Conservation (phyloP, 2,888 invertebrate genomes). For the Schizotus pectinicornis region DNA sequence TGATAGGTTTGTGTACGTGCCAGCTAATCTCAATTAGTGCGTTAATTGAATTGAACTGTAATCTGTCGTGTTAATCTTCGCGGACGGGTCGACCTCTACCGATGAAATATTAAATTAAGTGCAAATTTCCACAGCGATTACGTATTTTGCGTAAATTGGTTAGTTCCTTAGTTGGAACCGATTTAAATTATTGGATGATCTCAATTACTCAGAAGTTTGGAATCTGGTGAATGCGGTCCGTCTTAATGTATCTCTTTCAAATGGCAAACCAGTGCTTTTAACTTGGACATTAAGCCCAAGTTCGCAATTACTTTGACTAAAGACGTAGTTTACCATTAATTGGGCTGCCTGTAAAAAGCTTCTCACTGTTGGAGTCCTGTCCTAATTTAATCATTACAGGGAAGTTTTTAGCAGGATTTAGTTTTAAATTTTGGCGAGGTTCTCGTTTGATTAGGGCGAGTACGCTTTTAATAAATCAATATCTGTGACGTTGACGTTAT, state of each 20-base stretch:
- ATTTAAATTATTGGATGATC: constrained; percentile 16
- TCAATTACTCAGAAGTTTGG: constrained; percentile 15
- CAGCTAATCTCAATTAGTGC: background rate
- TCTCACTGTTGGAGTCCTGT: constrained; percentile 3
- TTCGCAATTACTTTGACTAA: constrained; percentile 20
- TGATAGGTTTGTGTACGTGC: background rate
- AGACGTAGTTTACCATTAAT: constrained; percentile 21
- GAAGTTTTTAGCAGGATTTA: constrained; percentile 8
- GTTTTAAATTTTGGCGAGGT: constrained; percentile 7
- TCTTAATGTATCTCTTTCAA: constrained; percentile 24
- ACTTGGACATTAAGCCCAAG: constrained; percentile 13
- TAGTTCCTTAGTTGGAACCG: background rate
- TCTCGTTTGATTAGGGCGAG: constrained; percentile 2
- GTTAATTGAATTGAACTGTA: constrained; percentile 1
- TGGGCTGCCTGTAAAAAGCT: constrained; percentile 18
- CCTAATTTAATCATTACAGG: constrained; percentile 15
- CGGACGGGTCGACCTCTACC: background rate
- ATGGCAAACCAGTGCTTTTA: constrained; percentile 19
- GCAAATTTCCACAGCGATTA: constrained; percentile 10
- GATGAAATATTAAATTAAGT: constrained; percentile 10
- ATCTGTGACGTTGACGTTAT: constrained; percentile 8
- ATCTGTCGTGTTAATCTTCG: constrained; percentile 5
- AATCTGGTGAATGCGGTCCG: constrained; percentile 9
- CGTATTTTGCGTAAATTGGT: constrained; percentile 5
- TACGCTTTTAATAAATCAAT: constrained; percentile 17